Percentiles rank a stretch among this genome's conserved stretches.
phyloP scores from a whole-genome alignment of 2,797 vertebrate species.

The Peromyscus melanophrys region DNA sequence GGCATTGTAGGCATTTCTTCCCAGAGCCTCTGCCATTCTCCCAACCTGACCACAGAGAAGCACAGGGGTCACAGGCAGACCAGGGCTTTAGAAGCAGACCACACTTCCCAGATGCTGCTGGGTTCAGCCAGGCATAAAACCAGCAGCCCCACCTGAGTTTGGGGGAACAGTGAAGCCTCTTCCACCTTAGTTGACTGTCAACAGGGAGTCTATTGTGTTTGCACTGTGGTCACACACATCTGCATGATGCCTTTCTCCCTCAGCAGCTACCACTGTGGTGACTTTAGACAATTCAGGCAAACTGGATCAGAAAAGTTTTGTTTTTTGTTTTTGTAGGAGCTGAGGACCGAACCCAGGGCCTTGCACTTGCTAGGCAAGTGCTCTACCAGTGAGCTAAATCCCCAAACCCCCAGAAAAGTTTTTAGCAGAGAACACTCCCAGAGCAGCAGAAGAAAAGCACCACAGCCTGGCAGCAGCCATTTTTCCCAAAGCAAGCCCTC shows the following conservation, averaged over 20 bases:
- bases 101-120: not conserved
- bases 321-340: too few relatives aligned
- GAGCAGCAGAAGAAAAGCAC: not conserved
- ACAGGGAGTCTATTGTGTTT: not conserved
- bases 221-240: not conserved
- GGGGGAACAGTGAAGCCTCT: not conserved
- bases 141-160: not conserved
- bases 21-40: not conserved
- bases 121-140: not conserved
- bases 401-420: too few relatives aligned
- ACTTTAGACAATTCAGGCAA: not conserved
- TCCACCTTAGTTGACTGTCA: not conserved
- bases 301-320: not conserved
- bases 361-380: too few relatives aligned
- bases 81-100: not conserved
- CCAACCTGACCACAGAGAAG: not conserved
- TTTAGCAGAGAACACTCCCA: not conserved
- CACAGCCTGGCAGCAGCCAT: not conserved
- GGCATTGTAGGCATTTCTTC: not conserved
- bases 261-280: not conserved
- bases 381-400: too few relatives aligned
- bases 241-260: not conserved
- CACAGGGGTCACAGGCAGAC: not conserved
- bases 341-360: too few relatives aligned
- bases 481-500: not conserved